phyloP scores from a whole-genome alignment of 1,140 invertebrate genomes.

The Panulirus ornatus region DNA sequence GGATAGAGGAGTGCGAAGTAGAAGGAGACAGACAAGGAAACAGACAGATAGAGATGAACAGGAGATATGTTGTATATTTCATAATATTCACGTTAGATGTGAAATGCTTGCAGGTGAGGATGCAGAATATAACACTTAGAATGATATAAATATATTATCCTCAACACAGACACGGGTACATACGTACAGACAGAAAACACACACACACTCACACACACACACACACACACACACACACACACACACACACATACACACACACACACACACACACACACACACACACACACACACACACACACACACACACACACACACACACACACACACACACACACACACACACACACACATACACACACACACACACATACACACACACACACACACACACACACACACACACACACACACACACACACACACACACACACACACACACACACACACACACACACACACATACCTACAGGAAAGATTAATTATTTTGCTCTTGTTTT shows the following conservation, averaged over 20 bases:
- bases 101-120: background rate
- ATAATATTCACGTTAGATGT: background rate
- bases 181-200: background rate
- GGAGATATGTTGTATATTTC: background rate
- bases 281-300: constrained; percentile 7
- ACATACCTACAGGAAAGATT: too few relatives aligned
- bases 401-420: too few relatives aligned
- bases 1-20: background rate
- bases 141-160: constrained; percentile 1
- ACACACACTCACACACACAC: background rate
- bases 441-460: too few relatives aligned
- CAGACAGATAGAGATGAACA: background rate
- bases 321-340: constrained; percentile 7
- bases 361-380: too few relatives aligned
- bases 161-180: background rate
- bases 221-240: background rate
- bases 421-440: too few relatives aligned
- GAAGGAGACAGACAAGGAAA: background rate
- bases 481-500: too few relatives aligned
- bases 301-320: constrained; percentile 7
- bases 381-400: too few relatives aligned
- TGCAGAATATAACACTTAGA: background rate
- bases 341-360: too few relatives aligned
- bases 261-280: constrained; percentile 7
- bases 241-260: constrained; percentile 3